A percentile compares a stretch with the other conserved stretches of the same genome.
These are phyloP conservation scores for Cyanoramphus novaezelandiae DNA, from an alignment of 2,113 vertebrate genomes.

Conservation along the genomic window DNA sequence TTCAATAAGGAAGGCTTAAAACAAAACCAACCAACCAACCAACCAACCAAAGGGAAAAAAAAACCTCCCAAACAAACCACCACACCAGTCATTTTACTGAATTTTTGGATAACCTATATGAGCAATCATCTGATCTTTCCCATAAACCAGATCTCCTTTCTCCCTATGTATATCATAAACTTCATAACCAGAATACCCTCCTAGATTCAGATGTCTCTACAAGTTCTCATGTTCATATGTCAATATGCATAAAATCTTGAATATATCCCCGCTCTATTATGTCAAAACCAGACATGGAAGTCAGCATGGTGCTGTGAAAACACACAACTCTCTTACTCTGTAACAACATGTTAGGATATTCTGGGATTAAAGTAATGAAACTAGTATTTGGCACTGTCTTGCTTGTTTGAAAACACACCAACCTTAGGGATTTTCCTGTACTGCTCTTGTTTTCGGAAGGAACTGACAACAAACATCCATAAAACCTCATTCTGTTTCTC, in stretches of 20 bases:
- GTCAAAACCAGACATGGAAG: not conserved
- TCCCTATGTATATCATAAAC: rapidly evolving
- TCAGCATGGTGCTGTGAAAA: not conserved
- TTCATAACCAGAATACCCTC: not conserved
- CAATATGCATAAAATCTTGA: not conserved
- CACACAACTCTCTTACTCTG: not conserved
- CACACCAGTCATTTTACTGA: not conserved
- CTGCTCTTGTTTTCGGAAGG: not conserved
- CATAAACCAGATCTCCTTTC: not conserved
- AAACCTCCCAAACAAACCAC: not conserved
- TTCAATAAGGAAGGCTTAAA: not conserved
- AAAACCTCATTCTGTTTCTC: not conserved
- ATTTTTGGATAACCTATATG: not conserved
- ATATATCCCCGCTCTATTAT: not conserved
- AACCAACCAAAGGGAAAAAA: not conserved
- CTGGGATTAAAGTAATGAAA: not conserved
- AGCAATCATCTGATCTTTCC: not conserved
- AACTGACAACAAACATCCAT: not conserved
- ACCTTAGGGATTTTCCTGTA: not conserved
- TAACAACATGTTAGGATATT: not conserved
- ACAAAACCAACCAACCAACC: not conserved
- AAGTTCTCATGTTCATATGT: not conserved
- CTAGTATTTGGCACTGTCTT: not conserved
- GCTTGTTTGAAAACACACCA: not conserved
- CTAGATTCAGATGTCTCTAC: not conserved